Evolutionary conservation across 2,797 vertebrate species (phyloP).

Genomic region (Urocyon cinereoargenteus): DNA sequence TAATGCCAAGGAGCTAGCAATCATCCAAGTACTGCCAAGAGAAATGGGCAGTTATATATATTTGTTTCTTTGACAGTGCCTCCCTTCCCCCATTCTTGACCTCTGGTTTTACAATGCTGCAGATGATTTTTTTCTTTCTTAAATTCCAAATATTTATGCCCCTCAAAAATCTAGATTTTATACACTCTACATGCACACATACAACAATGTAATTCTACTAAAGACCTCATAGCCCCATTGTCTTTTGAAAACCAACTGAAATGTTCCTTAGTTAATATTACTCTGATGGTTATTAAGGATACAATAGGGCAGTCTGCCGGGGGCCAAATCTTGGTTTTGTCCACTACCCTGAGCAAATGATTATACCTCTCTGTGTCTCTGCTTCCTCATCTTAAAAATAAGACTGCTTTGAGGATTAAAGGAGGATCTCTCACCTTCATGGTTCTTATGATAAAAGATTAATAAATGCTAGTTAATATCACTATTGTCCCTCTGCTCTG

Average conservation of each 20-base stretch:
- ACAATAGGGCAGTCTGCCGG: neutral
- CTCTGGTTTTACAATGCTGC: neutral
- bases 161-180: neutral
- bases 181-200: neutral
- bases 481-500: neutral
- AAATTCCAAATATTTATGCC: neutral
- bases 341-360: neutral
- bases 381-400: conserved; percentile 25
- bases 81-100: conserved; percentile 4
- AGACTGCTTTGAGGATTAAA: neutral
- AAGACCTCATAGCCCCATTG: neutral
- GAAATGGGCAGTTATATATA: conserved; percentile 65
- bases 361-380: neutral
- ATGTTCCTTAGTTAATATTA: neutral
- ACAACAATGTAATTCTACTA: neutral
- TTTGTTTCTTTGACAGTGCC: conserved; percentile 43
- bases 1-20: conserved; percentile 72
- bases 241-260: neutral
- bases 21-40: conserved; percentile 70
- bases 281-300: neutral
- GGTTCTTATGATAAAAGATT: neutral
- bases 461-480: neutral
- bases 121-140: neutral
- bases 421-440: neutral
- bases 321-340: neutral